These are phyloP conservation scores for Toxonevra muliebris DNA, from an alignment of 2,888 invertebrate species.

Conservation along the genomic window DNA sequence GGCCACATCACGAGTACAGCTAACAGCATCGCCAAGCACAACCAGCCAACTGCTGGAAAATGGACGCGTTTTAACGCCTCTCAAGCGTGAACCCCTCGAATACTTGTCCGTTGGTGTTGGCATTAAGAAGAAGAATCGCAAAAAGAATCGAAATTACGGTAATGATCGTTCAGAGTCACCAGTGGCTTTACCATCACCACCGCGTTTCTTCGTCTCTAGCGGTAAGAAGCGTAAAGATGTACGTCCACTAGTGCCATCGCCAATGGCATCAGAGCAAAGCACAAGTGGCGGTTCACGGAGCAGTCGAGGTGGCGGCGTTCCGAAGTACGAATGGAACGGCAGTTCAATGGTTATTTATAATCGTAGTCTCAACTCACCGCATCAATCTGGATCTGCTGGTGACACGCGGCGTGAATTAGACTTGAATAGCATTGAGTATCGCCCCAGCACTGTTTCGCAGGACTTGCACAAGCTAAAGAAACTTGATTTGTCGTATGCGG, in stretches of 20 bases:
- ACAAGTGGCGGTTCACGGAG: conserved; percentile 27
- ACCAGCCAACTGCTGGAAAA: conserved; percentile 56
- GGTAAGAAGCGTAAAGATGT: conserved; percentile 69
- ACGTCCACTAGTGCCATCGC: conserved; percentile 67
- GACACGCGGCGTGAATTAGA: conserved; percentile 60
- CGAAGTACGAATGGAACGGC: conserved; percentile 73
- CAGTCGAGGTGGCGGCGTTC: conserved; percentile 33
- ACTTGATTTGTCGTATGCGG: conserved; percentile 85
- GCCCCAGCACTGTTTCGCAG: conserved; percentile 80
- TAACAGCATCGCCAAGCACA: conserved; percentile 32
- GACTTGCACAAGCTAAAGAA: conserved; percentile 83
- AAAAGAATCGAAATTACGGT: conserved; percentile 68
- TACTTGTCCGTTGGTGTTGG: conserved; percentile 74
- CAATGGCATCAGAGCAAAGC: conserved; percentile 35
- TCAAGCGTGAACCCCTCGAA: conserved; percentile 79
- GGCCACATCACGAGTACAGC: conserved; percentile 41
- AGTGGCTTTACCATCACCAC: conserved; percentile 72
- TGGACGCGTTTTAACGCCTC: conserved; percentile 70
- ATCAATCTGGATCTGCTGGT: conserved; percentile 49
- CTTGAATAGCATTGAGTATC: conserved; percentile 65
- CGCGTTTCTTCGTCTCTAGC: conserved; percentile 72
- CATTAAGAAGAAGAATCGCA: conserved; percentile 76
- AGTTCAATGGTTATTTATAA: conserved; percentile 76
- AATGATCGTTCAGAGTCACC: conserved; percentile 75
- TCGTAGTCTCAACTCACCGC: conserved; percentile 56